Evolutionary conservation across 2,113 vertebrate genomes (phyloP), one percentile per base, ranked within the genome.

Genomic region (Taurulus bubalis): DNA sequence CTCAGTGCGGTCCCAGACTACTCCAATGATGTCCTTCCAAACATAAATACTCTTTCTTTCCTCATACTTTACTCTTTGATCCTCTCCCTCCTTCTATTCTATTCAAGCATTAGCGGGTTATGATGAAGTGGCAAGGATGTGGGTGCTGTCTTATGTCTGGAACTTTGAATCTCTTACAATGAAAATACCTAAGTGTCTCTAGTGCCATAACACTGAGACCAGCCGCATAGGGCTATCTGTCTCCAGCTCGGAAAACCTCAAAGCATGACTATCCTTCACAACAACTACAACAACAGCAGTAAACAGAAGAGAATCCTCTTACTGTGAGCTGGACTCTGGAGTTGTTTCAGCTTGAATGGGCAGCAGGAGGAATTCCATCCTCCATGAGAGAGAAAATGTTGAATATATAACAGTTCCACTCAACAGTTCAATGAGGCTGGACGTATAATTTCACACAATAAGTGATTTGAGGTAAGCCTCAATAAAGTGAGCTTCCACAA

Each of bases 181-280:
- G 68, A 79, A 75, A 92, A 82, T 71, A 75, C 60, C 75, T 73
- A 58, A 53, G 2, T 59, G 60, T 64, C 71, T 73, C 67, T 28
- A 2, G 26, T 79, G 70, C 75, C 67, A 67, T 77, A 71, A 75
- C 60, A 64, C 71, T 42, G 59, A 51, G 30, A 62, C 70, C 9
- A 7, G 53, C 85, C 82, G 71, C 81, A 91, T 72, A 77, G 28
- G 22, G 3, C n/a, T n/a, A 49, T 65, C 71, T 86, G 71, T 82
- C 42, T 89, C 78, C n/a, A n/a, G 24, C 30, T 53, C 49, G 16
- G 24, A 40, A 36, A 88, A 87, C 86, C 85, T 83, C 86, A 87
- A 32, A 51, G 83, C 66, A 82, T 88, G 86, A 86, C 83, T 84
- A 36, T 69, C 36, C 60, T 67, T 56, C 51, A 78, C 53, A 89